Percentiles rank a stretch among this genome's conserved stretches.
These are phyloP conservation scores for Amiota minor DNA, from an alignment of 2,888 invertebrate genomes.

Conservation along the genomic window DNA sequence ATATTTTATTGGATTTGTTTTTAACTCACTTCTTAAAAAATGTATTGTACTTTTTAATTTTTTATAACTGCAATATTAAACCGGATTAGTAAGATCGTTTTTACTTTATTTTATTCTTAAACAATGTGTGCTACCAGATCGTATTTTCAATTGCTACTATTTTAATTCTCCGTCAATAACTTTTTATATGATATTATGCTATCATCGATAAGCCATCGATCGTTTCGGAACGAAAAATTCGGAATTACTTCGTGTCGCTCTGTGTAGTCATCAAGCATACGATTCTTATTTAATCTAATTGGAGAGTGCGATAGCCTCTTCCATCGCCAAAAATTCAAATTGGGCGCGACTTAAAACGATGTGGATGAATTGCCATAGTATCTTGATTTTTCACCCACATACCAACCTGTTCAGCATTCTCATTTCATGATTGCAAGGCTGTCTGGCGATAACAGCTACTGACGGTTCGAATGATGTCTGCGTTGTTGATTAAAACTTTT, in stretches of 20 bases:
- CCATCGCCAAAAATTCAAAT: background rate
- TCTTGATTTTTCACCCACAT: background rate
- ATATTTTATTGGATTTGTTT: too few species aligned
- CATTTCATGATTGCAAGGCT: background rate
- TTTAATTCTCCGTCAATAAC: background rate
- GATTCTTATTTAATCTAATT: slow-evolving; percentile 16
- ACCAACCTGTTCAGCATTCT: background rate
- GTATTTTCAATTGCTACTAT: slow-evolving; percentile 6
- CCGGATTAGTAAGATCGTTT: too few species aligned
- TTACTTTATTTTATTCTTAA: background rate
- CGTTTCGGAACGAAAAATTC: background rate
- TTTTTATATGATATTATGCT: slow-evolving; percentile 13
- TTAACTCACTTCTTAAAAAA: too few species aligned
- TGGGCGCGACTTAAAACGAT: background rate
- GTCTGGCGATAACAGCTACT: background rate
- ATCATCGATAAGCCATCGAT: background rate
- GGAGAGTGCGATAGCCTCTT: slow-evolving; percentile 10
- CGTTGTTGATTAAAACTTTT: background rate
- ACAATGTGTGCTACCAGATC: slow-evolving; percentile 1
- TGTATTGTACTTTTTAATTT: too few species aligned
- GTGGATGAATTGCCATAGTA: background rate
- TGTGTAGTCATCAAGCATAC: background rate
- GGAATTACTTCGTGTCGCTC: slow-evolving; percentile 2
- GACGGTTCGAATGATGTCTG: background rate
- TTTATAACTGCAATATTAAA: too few species aligned